These are phyloP conservation scores for Hylomyscus alleni DNA, from an alignment of 2,797 vertebrate genomes.

Conservation along the genomic window DNA sequence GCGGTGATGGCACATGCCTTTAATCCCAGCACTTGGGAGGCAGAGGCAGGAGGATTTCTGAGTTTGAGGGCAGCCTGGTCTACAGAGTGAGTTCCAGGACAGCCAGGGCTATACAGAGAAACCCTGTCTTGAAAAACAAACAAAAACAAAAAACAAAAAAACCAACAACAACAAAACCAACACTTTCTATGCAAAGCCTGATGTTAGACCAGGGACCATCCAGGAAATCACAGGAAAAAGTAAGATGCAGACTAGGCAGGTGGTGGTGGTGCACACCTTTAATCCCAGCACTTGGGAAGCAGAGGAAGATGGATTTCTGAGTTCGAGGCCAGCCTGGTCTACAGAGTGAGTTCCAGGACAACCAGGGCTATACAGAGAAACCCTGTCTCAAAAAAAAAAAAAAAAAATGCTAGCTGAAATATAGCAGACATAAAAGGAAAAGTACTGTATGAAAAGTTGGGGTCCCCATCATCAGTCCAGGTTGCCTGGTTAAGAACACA, in stretches of 20 bases:
- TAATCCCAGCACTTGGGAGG: too few relatives aligned
- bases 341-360: not conserved
- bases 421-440: not conserved
- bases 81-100: too few relatives aligned
- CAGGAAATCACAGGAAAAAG: not conserved
- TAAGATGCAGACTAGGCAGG: not conserved
- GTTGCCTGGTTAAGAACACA: not conserved
- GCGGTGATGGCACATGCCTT: too few relatives aligned
- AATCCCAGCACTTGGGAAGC: not conserved
- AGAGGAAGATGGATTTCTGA: not conserved
- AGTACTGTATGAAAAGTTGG: not conserved
- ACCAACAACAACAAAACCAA: too few relatives aligned
- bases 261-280: not conserved
- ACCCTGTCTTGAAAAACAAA: too few relatives aligned
- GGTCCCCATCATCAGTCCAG: not conserved
- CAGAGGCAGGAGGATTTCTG: too few relatives aligned
- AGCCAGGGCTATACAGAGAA: too few relatives aligned
- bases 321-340: too few relatives aligned
- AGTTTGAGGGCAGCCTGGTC: too few relatives aligned
- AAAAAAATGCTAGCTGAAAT: constrained; percentile 5
- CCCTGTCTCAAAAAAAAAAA: not conserved
- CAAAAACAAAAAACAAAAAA: not conserved
- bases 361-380: not conserved
- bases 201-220: not conserved
- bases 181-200: too few relatives aligned